A percentile compares a stretch with the other conserved stretches of the same genome.
phyloP scores from a whole-genome alignment of 2,113 vertebrate species.

The Gopherus flavomarginatus region DNA sequence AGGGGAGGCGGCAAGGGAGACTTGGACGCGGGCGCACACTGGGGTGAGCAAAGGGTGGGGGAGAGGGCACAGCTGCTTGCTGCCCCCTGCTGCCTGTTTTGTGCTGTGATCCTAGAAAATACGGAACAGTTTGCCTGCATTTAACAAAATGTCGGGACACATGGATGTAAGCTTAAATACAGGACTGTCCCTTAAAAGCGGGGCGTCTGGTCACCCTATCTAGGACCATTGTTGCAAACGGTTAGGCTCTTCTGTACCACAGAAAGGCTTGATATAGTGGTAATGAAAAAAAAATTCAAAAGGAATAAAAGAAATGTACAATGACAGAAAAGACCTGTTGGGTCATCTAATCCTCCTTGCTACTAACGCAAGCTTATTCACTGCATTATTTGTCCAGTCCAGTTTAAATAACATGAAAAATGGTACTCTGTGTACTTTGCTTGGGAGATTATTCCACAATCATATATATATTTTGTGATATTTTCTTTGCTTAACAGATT shows the following conservation, averaged over 20 bases:
- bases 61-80: no score
- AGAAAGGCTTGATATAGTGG: slow-evolving; percentile 17
- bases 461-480: background rate
- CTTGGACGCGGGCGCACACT: no score
- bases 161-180: no score
- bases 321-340: slow-evolving; percentile 8
- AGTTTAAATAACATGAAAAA: background rate
- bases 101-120: no score
- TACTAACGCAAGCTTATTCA: slow-evolving; percentile 5
- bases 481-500: background rate
- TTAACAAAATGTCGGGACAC: no score
- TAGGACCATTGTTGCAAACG: background rate
- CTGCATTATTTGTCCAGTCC: background rate
- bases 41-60: no score
- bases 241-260: background rate
- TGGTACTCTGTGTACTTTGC: background rate
- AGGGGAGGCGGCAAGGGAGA: no score
- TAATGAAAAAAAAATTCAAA: slow-evolving; percentile 13
- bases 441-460: background rate
- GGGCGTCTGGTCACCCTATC: no score
- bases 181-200: no score
- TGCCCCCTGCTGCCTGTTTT: no score
- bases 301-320: background rate
- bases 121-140: no score
- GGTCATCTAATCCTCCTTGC: background rate